Conservation (phyloP, 1,140 invertebrate species). For the Drosophila pruinosa region DNA sequence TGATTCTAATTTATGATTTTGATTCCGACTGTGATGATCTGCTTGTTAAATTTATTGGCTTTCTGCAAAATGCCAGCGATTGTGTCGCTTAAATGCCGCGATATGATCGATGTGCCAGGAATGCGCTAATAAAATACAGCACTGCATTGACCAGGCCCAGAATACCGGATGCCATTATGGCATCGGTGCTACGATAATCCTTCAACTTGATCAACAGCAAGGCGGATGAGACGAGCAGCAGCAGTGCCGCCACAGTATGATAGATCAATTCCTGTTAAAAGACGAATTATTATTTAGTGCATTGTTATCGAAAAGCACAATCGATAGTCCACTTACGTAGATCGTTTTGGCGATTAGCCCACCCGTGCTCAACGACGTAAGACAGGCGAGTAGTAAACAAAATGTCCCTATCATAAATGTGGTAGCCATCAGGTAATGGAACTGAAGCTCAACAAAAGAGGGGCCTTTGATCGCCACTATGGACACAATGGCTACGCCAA, state of each 20-base stretch:
- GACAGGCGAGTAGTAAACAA: constrained; percentile 88
- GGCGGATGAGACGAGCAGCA: constrained; percentile 87
- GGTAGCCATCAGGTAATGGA: constrained; percentile 86
- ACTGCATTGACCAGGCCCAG: constrained; percentile 88
- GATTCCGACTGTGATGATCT: constrained; percentile 18
- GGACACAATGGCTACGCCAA: constrained; percentile 89
- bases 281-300: not conserved
- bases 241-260: constrained; percentile 87
- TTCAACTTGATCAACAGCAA: constrained; percentile 85
- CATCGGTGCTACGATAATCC: constrained; percentile 85
- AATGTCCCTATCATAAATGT: constrained; percentile 91
- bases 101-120: constrained; percentile 89
- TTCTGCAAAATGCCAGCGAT: constrained; percentile 20
- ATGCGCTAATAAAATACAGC: constrained; percentile 89
- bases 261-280: constrained; percentile 89
- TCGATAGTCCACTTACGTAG: constrained; percentile 88
- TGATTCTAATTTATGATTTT: not conserved
- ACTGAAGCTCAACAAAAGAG: too few species aligned
- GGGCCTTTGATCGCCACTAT: constrained; percentile 88
- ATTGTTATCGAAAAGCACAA: not conserved
- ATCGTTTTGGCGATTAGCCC: constrained; percentile 92
- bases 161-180: constrained; percentile 88
- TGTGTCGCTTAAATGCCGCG: constrained; percentile 85
- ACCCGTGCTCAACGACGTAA: constrained; percentile 89
- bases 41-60: constrained; percentile 18